These are phyloP conservation scores for Cheilosia soror DNA, from an alignment of 2,888 invertebrate genomes.

Conservation along the genomic window DNA sequence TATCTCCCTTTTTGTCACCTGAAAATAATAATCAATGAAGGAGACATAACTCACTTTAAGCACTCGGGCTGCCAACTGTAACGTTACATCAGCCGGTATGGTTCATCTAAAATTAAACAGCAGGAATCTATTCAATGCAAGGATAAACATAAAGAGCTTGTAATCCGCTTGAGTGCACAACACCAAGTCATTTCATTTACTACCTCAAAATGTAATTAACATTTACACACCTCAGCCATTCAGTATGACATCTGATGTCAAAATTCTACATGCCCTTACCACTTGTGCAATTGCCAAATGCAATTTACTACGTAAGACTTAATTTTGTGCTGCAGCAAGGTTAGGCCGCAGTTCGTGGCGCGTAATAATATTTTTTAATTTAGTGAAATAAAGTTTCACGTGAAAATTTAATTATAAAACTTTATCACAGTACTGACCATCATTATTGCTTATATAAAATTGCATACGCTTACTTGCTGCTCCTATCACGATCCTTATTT, in stretches of 20 bases:
- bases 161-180: conserved; percentile 44
- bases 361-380: too few relatives aligned
- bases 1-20: too few relatives aligned
- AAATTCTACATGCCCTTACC: not conserved
- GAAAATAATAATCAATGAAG: not conserved
- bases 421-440: not conserved
- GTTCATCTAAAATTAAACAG: conserved; percentile 35
- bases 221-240: conserved; percentile 2
- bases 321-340: too few relatives aligned
- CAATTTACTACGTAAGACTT: not conserved
- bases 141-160: conserved; percentile 4
- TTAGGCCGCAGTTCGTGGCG: too few relatives aligned
- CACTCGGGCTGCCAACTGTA: not conserved
- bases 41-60: conserved; percentile 1
- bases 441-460: not conserved
- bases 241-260: conserved; percentile 11
- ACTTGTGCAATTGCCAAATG: not conserved
- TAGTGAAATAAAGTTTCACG: not conserved
- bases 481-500: conserved; percentile 14
- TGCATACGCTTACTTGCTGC: conserved; percentile 12
- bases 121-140: conserved; percentile 11
- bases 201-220: not conserved
- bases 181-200: conserved; percentile 8
- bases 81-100: not conserved
- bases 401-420: conserved; percentile 19